Evolutionary conservation across 2,113 vertebrate species (phyloP), one percentile per base, ranked within the genome.

Genomic region (Myrmecophaga tridactyla): DNA sequence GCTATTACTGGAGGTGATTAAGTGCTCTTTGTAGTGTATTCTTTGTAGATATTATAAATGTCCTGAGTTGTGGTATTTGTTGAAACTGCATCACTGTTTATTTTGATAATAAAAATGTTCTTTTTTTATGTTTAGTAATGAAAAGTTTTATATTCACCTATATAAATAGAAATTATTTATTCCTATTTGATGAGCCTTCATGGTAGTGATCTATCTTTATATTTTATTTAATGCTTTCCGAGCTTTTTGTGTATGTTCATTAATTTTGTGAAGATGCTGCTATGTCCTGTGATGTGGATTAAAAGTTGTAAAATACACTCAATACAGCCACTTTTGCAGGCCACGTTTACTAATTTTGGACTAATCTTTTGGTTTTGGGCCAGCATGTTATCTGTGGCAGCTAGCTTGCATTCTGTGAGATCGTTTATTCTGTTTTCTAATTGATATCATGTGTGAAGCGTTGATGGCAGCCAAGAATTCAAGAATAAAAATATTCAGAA

Each of bases 401-500:
- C 92, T 87, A 92, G 25, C 58, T 2, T 93, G 56, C 53, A 73
- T 98, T 84, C 48, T 96, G 2, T 84, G n/a, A 96, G 76, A 27
- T 41, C 70, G 27, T 92, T 75, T 95, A n/a, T 91, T 75, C 46
- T 96, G 60, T 86, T 86, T 95, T 96, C 39, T 97, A 62, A 97
- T 92, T 92, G 46, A 86, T 96, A 97, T 96, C 43, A 84, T 93
- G 34, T 97, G 91, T 95, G 72, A 96, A 97, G 29, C 83, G 56
- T 43, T 89, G n/a, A 34, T 12, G 0, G 43, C 62, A 92, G 86
- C 92, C 70, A 90, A 95, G 81, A 94, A 43, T 94, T 97, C 58
- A 95, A 96, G 78, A 96, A 92, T 89, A 53, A 96, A 97, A 97
- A 95, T 94, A 93, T 56, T 94, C 72, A 91, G 43, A 48, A 11